phyloP scores from a whole-genome alignment of 2,113 vertebrate species.

The Gadus chalcogrammus region DNA sequence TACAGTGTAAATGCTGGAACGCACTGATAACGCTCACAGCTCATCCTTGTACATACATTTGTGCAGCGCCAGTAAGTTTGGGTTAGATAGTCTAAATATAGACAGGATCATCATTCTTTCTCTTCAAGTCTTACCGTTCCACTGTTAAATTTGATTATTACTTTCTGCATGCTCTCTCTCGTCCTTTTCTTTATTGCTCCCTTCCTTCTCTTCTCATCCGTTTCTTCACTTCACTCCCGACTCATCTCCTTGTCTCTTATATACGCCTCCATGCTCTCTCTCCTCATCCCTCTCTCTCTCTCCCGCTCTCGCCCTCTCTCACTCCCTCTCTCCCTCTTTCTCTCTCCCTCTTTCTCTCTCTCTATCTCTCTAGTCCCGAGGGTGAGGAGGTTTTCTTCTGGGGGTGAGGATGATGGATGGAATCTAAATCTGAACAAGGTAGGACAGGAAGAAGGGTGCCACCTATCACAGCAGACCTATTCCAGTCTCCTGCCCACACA shows the following conservation, averaged over 20 bases:
- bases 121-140: too few species aligned
- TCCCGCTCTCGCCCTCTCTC: slow-evolving; percentile 4
- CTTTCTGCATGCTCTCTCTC: neutral
- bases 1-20: too few species aligned
- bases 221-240: neutral
- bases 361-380: slow-evolving; percentile 47
- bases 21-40: too few species aligned
- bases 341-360: slow-evolving; percentile 17
- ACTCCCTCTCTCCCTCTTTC: slow-evolving; percentile 5
- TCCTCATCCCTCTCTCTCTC: slow-evolving; percentile 17
- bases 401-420: slow-evolving; percentile 64
- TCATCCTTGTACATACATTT: too few species aligned
- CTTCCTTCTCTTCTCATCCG: neutral
- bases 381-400: slow-evolving; percentile 63
- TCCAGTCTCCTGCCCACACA: neutral
- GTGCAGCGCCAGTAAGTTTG: too few species aligned
- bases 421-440: slow-evolving; percentile 67
- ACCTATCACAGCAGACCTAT: too few species aligned
- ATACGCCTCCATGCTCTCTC: slow-evolving; percentile 13
- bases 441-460: slow-evolving; percentile 9
- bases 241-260: slow-evolving; percentile 4
- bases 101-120: neutral
- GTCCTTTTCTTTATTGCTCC: neutral
- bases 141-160: neutral
- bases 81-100: too few species aligned